Percentiles rank a stretch among this genome's conserved stretches.
Conservation (phyloP, 2,888 invertebrate species). For the Harmothoe impar region DNA sequence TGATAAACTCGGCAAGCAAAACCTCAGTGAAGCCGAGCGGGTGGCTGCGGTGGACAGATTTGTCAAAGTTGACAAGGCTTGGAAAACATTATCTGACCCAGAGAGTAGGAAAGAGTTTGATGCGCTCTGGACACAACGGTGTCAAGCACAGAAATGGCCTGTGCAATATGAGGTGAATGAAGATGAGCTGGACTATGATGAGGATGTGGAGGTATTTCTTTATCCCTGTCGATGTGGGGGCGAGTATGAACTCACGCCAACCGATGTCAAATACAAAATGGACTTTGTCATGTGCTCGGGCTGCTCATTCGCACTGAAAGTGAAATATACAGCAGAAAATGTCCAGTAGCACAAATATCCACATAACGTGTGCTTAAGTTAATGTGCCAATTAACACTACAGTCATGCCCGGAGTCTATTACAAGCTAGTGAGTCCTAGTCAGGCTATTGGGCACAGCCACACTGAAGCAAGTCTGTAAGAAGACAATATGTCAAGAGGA, state of each 20-base stretch:
- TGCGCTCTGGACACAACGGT: slow-evolving; percentile 75
- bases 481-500: too few species aligned
- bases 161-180: slow-evolving; percentile 77
- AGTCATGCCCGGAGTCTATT: too few species aligned
- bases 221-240: slow-evolving; percentile 79
- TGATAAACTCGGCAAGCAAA: slow-evolving; percentile 70
- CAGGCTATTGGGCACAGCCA: too few species aligned
- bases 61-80: slow-evolving; percentile 74
- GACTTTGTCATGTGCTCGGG: slow-evolving; percentile 79
- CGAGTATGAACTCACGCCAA: slow-evolving; percentile 71
- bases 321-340: slow-evolving; percentile 65
- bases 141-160: slow-evolving; percentile 76
- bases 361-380: too few species aligned
- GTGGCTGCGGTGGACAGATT: slow-evolving; percentile 69
- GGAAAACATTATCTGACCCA: slow-evolving; percentile 76
- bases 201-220: slow-evolving; percentile 66
- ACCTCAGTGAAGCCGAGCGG: not conserved
- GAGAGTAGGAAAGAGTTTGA: slow-evolving; percentile 75
- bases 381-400: too few species aligned
- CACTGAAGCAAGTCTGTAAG: too few species aligned
- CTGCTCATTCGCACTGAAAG: slow-evolving; percentile 76
- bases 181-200: slow-evolving; percentile 77
- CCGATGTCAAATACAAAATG: slow-evolving; percentile 74
- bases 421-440: too few species aligned
- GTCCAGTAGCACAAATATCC: not conserved